These are phyloP conservation scores for Lepetodrilus schrolli DNA, from an alignment of 2,888 invertebrate species.

Conservation along the genomic window DNA sequence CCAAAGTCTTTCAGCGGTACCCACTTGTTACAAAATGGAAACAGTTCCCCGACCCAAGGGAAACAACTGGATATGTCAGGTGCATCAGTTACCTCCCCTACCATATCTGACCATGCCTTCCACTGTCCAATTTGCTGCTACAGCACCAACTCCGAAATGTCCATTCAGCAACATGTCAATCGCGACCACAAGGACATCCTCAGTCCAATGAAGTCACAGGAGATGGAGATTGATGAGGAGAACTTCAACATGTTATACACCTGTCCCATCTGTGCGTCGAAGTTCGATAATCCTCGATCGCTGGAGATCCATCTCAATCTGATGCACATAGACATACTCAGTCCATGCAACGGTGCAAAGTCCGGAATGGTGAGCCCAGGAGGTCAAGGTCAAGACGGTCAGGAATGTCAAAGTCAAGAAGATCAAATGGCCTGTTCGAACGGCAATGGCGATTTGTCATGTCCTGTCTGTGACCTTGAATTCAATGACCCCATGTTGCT, in stretches of 20 bases:
- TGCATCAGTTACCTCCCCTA: not conserved
- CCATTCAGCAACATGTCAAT: constrained; percentile 87
- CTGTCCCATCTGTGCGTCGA: constrained; percentile 87
- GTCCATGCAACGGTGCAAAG: constrained; percentile 78
- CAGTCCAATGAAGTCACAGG: constrained; percentile 42
- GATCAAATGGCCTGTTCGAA: not conserved
- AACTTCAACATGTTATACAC: constrained; percentile 77
- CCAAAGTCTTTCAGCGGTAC: constrained; percentile 25
- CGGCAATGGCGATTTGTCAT: constrained; percentile 38
- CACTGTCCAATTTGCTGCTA: constrained; percentile 88
- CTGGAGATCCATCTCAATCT: constrained; percentile 90
- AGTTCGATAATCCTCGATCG: constrained; percentile 80
- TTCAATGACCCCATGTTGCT: constrained; percentile 78
- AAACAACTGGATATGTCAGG: not conserved
- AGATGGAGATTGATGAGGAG: not conserved
- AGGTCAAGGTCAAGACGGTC: not conserved
- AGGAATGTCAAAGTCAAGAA: not conserved
- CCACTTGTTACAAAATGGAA: not conserved
- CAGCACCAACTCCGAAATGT: constrained; percentile 83
- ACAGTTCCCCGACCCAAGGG: too few relatives aligned
- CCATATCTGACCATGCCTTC: constrained; percentile 32
- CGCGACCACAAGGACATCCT: constrained; percentile 82
- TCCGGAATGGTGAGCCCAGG: not conserved
- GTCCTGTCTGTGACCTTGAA: constrained; percentile 74
- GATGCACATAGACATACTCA: constrained; percentile 87